Evolutionary conservation across 1,140 invertebrate species (phyloP).

Genomic region (Vanessa atalanta): DNA sequence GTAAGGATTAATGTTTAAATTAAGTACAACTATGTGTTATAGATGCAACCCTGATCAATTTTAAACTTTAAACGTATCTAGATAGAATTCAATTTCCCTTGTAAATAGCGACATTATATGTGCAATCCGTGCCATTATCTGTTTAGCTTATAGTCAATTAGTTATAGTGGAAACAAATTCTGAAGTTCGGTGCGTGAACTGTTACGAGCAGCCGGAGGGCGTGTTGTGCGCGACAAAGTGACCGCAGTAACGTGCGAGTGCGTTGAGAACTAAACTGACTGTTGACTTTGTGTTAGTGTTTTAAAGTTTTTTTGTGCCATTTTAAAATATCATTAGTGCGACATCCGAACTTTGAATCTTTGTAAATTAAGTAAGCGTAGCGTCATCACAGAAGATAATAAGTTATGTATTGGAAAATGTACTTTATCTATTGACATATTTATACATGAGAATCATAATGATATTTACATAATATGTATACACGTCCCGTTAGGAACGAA

Average conservation of each 20-base stretch:
- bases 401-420: slow-evolving; percentile 75
- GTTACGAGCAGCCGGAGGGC: slow-evolving; percentile 42
- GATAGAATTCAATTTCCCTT: slow-evolving; percentile 69
- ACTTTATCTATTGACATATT: slow-evolving; percentile 78
- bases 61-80: slow-evolving; percentile 55
- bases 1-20: slow-evolving; percentile 66
- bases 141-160: slow-evolving; percentile 79
- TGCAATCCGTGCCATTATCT: slow-evolving; percentile 80
- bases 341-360: slow-evolving; percentile 79
- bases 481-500: slow-evolving; percentile 80
- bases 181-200: slow-evolving; percentile 47
- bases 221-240: slow-evolving; percentile 40
- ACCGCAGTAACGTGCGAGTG: slow-evolving; percentile 53
- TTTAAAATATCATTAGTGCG: slow-evolving; percentile 79
- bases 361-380: slow-evolving; percentile 75
- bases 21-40: slow-evolving; percentile 59
- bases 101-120: slow-evolving; percentile 75
- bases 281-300: slow-evolving; percentile 80
- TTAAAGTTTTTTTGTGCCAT: slow-evolving; percentile 80
- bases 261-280: slow-evolving; percentile 62
- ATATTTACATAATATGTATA: slow-evolving; percentile 81
- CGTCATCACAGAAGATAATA: slow-evolving; percentile 76
- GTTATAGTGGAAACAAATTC: slow-evolving; percentile 52
- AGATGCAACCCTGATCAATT: slow-evolving; percentile 66
- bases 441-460: slow-evolving; percentile 77